Evolutionary conservation across 2,888 invertebrate genomes (phyloP), one percentile per base, ranked within the genome.

Genomic region (Tanytarsus gracilentus): DNA sequence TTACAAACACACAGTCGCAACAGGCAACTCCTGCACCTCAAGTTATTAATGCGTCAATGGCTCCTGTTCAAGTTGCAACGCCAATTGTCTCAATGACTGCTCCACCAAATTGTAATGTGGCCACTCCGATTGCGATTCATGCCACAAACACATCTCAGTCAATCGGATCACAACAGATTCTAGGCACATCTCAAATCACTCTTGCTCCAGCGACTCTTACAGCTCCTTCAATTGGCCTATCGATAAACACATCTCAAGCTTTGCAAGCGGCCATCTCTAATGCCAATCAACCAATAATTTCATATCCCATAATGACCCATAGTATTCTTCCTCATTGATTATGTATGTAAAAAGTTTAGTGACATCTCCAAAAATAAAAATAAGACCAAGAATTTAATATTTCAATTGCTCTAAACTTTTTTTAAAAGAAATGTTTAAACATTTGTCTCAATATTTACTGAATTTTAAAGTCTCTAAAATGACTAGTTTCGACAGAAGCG

Each of bases 271-370:
- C 80, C 3, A 78, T 81, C 75, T 79, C 80, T 3, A 80, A 80
- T 65, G 76, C 80, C 4, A 77, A 79, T 0, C 79, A 79, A 61
- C 79, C 82, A 2, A 76, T 83, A 67, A 80, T 83, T 51, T 82
- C 83, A 1, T 83, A 81, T 67, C 83, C 83, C 2, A 81, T 83
- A 50, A 81, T 83, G 79, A 81, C 82, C 14, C 82, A 82, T 64
- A 76, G 75, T 63, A 74, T 78, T 61, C 64, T 72, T 16, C 71
- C 68, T 5, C 68, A 68, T 52, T 58, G 52, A 53, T 58, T 56
- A 69, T 44, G 44, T 44, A 16, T 44, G 4, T 18, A 18, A 44
- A 44, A 44, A 9, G 18, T 23, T n/a, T n/a, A n/a, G n/a, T n/a
- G n/a, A n/a, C n/a, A n/a, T n/a, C n/a, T n/a, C n/a, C n/a, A n/a